A percentile compares a stretch with the other conserved stretches of the same genome.
Conservation (phyloP, 2,888 invertebrate species). For the Thera britannica region DNA sequence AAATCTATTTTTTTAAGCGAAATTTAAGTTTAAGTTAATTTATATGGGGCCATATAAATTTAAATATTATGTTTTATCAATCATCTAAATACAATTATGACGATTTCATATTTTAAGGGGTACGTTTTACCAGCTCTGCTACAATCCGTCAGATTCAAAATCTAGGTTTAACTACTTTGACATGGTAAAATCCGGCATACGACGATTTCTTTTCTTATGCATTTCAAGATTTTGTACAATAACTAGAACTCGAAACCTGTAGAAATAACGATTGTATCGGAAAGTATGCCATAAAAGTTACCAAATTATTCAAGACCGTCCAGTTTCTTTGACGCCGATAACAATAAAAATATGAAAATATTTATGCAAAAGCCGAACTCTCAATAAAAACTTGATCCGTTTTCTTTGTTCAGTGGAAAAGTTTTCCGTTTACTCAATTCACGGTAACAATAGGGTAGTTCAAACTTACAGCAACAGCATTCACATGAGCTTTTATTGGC, state of each 20-base stretch:
- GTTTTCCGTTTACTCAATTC: conserved; percentile 36
- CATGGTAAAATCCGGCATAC: no score
- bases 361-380: conserved; percentile 19
- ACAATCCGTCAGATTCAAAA: no score
- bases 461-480: conserved; percentile 39
- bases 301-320: conserved; percentile 3
- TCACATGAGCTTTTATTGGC: conserved; percentile 44
- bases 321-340: conserved; percentile 9
- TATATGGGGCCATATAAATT: no score
- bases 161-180: no score
- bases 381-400: conserved; percentile 36
- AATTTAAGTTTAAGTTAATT: no score
- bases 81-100: no score
- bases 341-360: conserved; percentile 23
- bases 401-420: conserved; percentile 34
- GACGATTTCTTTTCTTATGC: no score
- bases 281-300: neutral
- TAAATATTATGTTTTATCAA: no score
- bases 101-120: no score
- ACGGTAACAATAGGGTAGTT: conserved; percentile 38
- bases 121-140: no score
- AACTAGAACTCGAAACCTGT: neutral
- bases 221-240: neutral
- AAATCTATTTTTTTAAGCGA: no score
- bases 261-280: neutral